These are phyloP conservation scores for Helicoverpa zea DNA, from an alignment of 1,140 invertebrate species.

Conservation along the genomic window DNA sequence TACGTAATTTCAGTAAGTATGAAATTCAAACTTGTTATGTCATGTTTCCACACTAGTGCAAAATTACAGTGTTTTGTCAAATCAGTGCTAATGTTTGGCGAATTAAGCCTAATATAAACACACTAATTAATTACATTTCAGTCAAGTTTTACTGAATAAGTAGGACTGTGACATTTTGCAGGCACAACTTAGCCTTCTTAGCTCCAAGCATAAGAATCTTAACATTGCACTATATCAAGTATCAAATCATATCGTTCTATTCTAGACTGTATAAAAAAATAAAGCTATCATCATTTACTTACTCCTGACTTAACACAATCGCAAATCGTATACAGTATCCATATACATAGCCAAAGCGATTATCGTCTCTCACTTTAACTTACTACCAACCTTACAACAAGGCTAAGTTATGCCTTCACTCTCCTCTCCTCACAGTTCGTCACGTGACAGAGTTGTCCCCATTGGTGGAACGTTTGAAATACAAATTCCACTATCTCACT, in stretches of 20 bases:
- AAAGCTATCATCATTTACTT: not conserved
- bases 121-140: slow-evolving; percentile 35
- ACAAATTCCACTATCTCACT: slow-evolving; percentile 4
- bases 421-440: not conserved
- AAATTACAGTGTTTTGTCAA: slow-evolving; percentile 69
- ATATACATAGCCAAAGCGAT: slow-evolving; percentile 21
- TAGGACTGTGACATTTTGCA: slow-evolving; percentile 1
- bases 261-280: not conserved
- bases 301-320: not conserved
- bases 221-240: not conserved
- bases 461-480: not conserved
- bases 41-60: slow-evolving; percentile 63
- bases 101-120: slow-evolving; percentile 48
- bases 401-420: slow-evolving; percentile 22
- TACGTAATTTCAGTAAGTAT: slow-evolving; percentile 62
- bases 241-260: not conserved
- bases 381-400: not conserved
- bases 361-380: not conserved
- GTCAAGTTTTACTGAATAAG: slow-evolving; percentile 31
- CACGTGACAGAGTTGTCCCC: not conserved
- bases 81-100: slow-evolving; percentile 56
- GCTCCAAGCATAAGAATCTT: not conserved
- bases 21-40: slow-evolving; percentile 71
- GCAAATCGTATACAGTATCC: slow-evolving; percentile 2
- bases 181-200: slow-evolving; percentile 25